Base-by-base conservation (phyloP, 2,113 vertebrate genomes). In the Stictonetta naevosa region DNA sequence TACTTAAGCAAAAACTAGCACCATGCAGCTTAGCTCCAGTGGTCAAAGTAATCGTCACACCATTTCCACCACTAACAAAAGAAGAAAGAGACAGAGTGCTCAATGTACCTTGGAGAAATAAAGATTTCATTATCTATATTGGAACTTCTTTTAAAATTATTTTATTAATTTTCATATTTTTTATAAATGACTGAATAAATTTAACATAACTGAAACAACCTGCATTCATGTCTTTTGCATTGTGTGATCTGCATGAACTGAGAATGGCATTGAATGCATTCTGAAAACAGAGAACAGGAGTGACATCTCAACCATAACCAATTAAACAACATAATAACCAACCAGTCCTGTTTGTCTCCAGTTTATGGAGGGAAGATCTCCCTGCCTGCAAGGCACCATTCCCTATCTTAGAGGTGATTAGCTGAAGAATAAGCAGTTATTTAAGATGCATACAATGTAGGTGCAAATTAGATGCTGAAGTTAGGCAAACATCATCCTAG, bases 1-100 rank as follows among this genome's bases (percentile, higher is more conserved):
- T 52, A 72, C 50, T 78, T 88, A 95, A 90, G 79, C 93, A 81
- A 73, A 76, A 72, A 86, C 62, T 25, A 91, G 79, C 80, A 93
- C 86, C 74, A 67, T 97, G 95, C 96, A 97, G 88, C 85, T 96
- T 86, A 93, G 83, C 93, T 92, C 44, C 73, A 69, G 58, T 79
- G 42, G 71, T 77, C 12, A 36, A 88, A 95, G 36, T 83, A 84
- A 52, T 87, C 63, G 87, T 38, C 58, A 55, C n/a, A 40, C 83
- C 55, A 95, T 81, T 96, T 80, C 92, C 88, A 85, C 56, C 76
- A 89, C 10, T 26, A 84, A 73, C 85, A 83, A 88, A 78, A 42
- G 22, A 23, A 79, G 38, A 40, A 50, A 79, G 83, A 79, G 68
- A 40, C 74, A 87, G 38, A 89, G 67, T 71, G 81, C 59, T 89